phyloP scores from a whole-genome alignment of 2,888 invertebrate species.

The Drosophila conformis region DNA sequence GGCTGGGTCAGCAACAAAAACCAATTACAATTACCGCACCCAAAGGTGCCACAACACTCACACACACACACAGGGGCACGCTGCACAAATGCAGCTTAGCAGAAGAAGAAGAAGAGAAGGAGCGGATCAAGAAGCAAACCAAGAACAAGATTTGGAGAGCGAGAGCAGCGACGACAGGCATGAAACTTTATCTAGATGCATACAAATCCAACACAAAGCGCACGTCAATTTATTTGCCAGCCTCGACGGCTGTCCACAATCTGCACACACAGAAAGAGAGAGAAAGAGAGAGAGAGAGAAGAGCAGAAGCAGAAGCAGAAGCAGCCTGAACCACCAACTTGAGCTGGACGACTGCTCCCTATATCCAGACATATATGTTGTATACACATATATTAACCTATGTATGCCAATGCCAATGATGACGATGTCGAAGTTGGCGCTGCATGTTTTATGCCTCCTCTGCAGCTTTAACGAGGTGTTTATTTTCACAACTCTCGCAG shows the following conservation, averaged over 20 bases:
- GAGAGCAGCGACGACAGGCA: conserved; percentile 42
- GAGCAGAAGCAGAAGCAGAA: conserved; percentile 17
- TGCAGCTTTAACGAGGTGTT: conserved; percentile 83
- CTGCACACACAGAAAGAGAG: neutral
- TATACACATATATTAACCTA: conserved; percentile 59
- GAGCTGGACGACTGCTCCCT: conserved; percentile 3
- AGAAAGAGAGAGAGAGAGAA: neutral
- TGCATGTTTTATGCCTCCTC: conserved; percentile 80
- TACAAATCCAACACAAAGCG: conserved; percentile 80
- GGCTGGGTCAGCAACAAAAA: conserved; percentile 67
- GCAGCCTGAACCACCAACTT: neutral
- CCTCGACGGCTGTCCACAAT: conserved; percentile 42
- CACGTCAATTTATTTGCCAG: conserved; percentile 82
- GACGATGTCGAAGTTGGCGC: conserved; percentile 75
- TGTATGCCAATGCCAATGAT: conserved; percentile 59
- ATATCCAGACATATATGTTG: conserved; percentile 9
- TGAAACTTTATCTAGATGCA: conserved; percentile 80
- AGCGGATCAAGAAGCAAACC: conserved; percentile 8
- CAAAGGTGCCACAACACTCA: conserved; percentile 75
- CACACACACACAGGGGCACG: conserved; percentile 22
- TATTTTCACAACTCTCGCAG: conserved; percentile 82
- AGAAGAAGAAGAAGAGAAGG: conserved; percentile 13
- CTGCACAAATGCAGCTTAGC: conserved; percentile 51
- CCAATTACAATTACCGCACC: conserved; percentile 83
- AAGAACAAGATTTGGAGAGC: conserved; percentile 25